Evolutionary conservation across 2,888 invertebrate species (phyloP).

Genomic region (Actias luna): DNA sequence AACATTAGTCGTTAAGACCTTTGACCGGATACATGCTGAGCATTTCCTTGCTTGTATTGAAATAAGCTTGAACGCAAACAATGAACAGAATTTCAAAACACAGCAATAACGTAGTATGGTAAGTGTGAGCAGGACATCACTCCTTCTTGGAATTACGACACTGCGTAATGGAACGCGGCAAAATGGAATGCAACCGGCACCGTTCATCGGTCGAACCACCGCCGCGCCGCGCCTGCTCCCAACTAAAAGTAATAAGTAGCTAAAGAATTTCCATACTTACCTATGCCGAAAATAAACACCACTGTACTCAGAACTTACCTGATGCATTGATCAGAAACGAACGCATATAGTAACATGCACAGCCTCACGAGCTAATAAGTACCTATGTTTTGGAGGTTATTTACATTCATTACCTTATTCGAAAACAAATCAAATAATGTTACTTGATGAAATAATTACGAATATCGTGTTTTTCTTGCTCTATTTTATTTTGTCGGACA

Average conservation of each 20-base stretch:
- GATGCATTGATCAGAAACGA: not conserved
- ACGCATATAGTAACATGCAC: not conserved
- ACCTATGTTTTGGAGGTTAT: not conserved
- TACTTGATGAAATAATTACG: not conserved
- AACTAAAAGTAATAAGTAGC: slow-evolving; percentile 37
- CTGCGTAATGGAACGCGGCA: slow-evolving; percentile 66
- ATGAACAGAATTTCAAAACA: slow-evolving; percentile 76
- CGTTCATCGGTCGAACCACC: slow-evolving; percentile 37
- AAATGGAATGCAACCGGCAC: slow-evolving; percentile 69
- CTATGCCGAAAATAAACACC: slow-evolving; percentile 9
- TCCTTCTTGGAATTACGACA: slow-evolving; percentile 72
- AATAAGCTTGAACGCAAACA: slow-evolving; percentile 69
- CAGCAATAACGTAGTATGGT: slow-evolving; percentile 66
- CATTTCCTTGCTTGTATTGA: slow-evolving; percentile 63
- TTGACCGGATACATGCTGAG: slow-evolving; percentile 60
- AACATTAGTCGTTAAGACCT: slow-evolving; percentile 39
- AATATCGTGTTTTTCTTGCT: not conserved
- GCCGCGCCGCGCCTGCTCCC: slow-evolving; percentile 29
- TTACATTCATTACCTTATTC: not conserved
- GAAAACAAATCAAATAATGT: not conserved
- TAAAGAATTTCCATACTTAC: slow-evolving; percentile 21
- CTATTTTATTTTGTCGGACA: not conserved
- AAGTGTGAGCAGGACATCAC: slow-evolving; percentile 73
- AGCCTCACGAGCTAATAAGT: not conserved
- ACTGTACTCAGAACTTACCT: not conserved